Percentiles rank a stretch among this genome's conserved stretches.
These are phyloP conservation scores for Heteromyza rotundicornis DNA, from an alignment of 2,888 invertebrate species.

Conservation along the genomic window DNA sequence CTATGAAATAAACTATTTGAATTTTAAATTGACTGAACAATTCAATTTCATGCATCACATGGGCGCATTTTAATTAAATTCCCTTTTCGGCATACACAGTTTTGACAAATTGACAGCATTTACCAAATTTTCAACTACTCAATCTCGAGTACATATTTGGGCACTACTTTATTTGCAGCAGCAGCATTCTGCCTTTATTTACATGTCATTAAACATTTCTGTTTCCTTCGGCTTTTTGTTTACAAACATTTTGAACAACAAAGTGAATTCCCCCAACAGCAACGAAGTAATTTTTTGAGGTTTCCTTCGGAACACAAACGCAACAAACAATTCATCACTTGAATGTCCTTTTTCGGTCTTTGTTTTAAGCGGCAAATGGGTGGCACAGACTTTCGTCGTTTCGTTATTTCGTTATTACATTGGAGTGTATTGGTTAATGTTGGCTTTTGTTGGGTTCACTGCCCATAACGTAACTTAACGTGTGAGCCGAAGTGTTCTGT, in stretches of 20 bases:
- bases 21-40: slow-evolving; percentile 34
- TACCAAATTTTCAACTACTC: not conserved
- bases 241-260: not conserved
- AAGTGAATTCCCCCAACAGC: not conserved
- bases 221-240: slow-evolving; percentile 12
- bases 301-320: slow-evolving; percentile 34
- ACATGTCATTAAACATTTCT: slow-evolving; percentile 59
- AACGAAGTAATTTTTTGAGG: slow-evolving; percentile 5
- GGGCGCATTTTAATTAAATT: slow-evolving; percentile 37
- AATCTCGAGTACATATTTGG: not conserved
- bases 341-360: slow-evolving; percentile 32
- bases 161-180: not conserved
- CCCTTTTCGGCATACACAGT: slow-evolving; percentile 1
- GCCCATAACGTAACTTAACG: slow-evolving; percentile 26
- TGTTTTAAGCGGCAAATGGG: slow-evolving; percentile 39
- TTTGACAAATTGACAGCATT: slow-evolving; percentile 3
- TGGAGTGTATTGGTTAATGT: too few species aligned
- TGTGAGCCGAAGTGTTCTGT: slow-evolving; percentile 51
- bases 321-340: slow-evolving; percentile 41
- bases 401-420: slow-evolving; percentile 18
- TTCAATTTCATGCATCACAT: slow-evolving; percentile 35
- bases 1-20: slow-evolving; percentile 15
- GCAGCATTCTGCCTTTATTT: slow-evolving; percentile 46
- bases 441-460: slow-evolving; percentile 35
- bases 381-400: too few species aligned